Percentiles rank a stretch among this genome's conserved stretches.
Evolutionary conservation across 1,140 invertebrate species (phyloP).

Genomic region (Diuraphis noxia): DNA sequence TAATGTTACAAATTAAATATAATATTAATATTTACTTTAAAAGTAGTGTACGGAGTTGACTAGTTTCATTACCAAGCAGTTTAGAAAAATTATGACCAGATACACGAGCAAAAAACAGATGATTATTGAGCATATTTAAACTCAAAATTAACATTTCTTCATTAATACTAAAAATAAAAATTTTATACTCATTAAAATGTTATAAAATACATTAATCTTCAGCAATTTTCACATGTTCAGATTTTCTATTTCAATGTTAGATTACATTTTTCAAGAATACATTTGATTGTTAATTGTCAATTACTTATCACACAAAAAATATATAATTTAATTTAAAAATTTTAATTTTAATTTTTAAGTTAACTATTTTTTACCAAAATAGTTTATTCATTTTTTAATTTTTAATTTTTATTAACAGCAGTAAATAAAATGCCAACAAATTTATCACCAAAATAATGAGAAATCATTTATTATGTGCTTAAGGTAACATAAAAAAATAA

Average conservation of each 20-base stretch:
- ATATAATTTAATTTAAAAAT: too few relatives aligned
- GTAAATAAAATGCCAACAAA: too few relatives aligned
- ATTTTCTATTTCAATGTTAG: too few relatives aligned
- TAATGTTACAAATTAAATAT: neutral
- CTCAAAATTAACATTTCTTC: conserved; percentile 67
- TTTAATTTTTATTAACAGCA: neutral
- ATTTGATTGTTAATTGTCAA: too few relatives aligned
- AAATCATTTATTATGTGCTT: neutral
- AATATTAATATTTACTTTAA: conserved; percentile 59
- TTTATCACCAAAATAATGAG: too few relatives aligned
- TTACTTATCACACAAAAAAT: neutral
- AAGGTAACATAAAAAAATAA: neutral
- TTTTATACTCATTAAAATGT: neutral
- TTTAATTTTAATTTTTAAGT: neutral
- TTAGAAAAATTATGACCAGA: conserved; percentile 61
- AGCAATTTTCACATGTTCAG: neutral
- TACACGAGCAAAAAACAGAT: conserved; percentile 66
- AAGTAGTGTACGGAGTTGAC: conserved; percentile 64
- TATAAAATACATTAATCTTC: neutral
- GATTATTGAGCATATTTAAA: conserved; percentile 66
- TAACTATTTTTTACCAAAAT: neutral
- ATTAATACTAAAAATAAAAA: conserved; percentile 57
- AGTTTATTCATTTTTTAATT: neutral
- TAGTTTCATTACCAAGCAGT: conserved; percentile 64
- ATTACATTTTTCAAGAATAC: too few relatives aligned